Evolutionary conservation across 2,888 invertebrate genomes (phyloP), one percentile per base, ranked within the genome.

Genomic region (Chrysina gloriosa): DNA sequence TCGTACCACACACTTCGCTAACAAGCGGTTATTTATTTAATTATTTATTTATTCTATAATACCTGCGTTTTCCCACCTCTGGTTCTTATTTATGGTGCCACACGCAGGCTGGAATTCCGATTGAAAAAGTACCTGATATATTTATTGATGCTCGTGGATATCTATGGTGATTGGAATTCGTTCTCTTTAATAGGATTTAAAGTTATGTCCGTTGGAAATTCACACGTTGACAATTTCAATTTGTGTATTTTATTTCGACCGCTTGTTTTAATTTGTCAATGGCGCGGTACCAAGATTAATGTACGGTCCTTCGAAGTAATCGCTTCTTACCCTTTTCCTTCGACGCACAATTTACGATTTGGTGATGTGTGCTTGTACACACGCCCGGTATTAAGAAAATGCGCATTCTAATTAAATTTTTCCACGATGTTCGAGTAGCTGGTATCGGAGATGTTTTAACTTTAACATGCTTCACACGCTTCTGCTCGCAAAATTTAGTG

Each of bases 41-140:
- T 83, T 83, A 83, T 83, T 83, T 83, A 83, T 83, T 83, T 83
- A 83, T 83, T 83, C 82, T 82, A 80, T 83, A 83, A 83, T 83
- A 83, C 82, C 82, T 83, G 82, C 81, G 82, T 83, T 83, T 82
- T 83, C 83, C 83, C 83, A 83, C 83, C 83, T 82, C 79, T 78
- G 77, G 73, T 75, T 76, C 78, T 82, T 82, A 83, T 83, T 83
- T 83, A 83, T 83, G 82, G 75, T 79, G 81, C 83, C 83, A 83
- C 83, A 83, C 83, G 82, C 83, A 81, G 81, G 74, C 79, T 77
- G 75, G 79, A 76, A 78, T 78, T 77, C 78, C 79, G 77, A 81
- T 82, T 82, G 80, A 80, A 82, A 82, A 78, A 74, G 73, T 77
- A 74, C 72, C 74, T 76, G 78, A 80, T 77, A 76, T 81, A 81